phyloP scores from a whole-genome alignment of 2,797 vertebrate genomes.

The Myioborus melanocephalus region DNA sequence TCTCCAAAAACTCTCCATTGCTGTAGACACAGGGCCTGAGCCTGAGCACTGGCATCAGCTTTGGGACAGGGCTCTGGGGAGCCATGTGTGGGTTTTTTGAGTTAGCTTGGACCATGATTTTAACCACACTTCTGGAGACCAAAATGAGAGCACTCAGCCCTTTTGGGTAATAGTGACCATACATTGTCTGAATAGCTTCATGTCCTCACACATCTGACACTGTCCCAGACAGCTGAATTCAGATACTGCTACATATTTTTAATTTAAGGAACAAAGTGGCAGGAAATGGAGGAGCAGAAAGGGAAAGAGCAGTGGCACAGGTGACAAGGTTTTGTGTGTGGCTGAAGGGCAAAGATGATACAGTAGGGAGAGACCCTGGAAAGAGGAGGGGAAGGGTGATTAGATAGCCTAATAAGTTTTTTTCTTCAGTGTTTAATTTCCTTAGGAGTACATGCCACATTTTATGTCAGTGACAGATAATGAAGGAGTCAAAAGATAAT shows the following conservation, averaged over 20 bases:
- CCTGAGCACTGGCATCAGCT: rapidly evolving
- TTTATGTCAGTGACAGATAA: constrained; percentile 57
- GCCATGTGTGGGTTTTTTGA: rapidly evolving
- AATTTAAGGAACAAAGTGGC: neutral
- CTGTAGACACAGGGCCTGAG: neutral
- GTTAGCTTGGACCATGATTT: neutral
- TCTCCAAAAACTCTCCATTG: neutral
- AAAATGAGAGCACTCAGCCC: neutral
- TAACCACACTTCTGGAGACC: neutral
- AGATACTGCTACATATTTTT: neutral
- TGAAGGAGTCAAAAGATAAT: constrained; percentile 47
- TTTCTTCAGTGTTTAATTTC: constrained; percentile 5
- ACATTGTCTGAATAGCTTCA: neutral
- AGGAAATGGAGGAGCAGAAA: neutral
- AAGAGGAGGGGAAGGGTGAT: neutral
- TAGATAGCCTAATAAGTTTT: neutral
- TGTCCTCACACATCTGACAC: neutral
- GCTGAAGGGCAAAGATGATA: constrained; percentile 7
- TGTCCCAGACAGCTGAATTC: neutral
- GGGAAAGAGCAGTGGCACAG: neutral
- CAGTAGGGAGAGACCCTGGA: neutral
- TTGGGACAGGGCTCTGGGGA: neutral
- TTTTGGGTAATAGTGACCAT: neutral
- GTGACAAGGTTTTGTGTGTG: neutral
- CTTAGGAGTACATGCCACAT: constrained; percentile 32